Conservation (phyloP, 1,140 invertebrate genomes). For the Dreissena rostriformis region DNA sequence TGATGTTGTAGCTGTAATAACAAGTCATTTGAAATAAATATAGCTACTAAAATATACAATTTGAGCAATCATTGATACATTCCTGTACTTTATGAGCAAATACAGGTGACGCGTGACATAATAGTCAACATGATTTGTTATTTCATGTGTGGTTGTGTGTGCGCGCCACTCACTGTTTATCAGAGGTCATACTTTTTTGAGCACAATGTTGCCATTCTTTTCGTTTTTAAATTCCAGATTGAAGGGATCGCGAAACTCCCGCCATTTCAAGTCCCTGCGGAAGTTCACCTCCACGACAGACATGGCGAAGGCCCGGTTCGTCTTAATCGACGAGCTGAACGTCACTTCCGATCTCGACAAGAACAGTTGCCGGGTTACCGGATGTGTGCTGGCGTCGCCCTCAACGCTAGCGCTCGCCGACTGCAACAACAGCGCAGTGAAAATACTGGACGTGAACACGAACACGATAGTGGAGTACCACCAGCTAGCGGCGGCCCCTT, state of each 20-base stretch:
- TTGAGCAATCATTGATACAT: too few species aligned
- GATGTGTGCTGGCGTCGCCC: neutral
- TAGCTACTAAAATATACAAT: too few species aligned
- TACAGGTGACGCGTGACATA: too few species aligned
- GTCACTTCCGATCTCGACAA: neutral
- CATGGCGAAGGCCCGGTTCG: neutral
- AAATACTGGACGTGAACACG: neutral
- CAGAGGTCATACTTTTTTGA: too few species aligned
- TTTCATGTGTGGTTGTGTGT: too few species aligned
- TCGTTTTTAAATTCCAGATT: too few species aligned
- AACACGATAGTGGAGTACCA: neutral
- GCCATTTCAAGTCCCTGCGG: neutral
- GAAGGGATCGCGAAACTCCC: neutral
- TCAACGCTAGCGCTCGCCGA: neutral
- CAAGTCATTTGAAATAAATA: too few species aligned
- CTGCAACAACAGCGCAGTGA: conserved; percentile 3
- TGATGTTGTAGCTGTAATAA: too few species aligned
- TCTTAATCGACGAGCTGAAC: neutral
- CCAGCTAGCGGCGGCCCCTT: neutral
- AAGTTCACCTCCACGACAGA: neutral
- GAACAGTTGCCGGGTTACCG: neutral
- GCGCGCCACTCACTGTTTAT: too few species aligned
- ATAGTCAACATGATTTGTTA: too few species aligned
- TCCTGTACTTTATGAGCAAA: too few species aligned
- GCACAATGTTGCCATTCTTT: too few species aligned